phyloP scores from a whole-genome alignment of 2,888 invertebrate genomes.

The Microctonus brassicae region DNA sequence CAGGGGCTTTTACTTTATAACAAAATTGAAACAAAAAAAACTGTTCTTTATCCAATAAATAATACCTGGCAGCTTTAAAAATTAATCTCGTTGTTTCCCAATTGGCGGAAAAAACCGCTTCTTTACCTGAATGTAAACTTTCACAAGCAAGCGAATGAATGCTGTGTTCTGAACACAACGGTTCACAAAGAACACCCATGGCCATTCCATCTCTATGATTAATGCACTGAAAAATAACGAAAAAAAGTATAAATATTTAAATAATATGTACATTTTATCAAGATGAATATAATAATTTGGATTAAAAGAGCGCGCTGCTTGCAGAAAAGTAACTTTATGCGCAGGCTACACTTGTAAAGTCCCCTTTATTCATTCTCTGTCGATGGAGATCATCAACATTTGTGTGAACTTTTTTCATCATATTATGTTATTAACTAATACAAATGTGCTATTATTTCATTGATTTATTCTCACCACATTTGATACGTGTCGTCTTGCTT shows the following conservation, averaged over 20 bases:
- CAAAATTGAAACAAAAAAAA: too few species aligned
- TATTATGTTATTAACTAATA: neutral
- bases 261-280: neutral
- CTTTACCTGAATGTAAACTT: slow-evolving; percentile 75
- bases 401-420: neutral
- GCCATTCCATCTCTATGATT: slow-evolving; percentile 72
- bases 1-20: too few species aligned
- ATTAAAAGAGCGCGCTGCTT: slow-evolving; percentile 1
- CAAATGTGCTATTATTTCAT: neutral
- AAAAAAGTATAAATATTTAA: slow-evolving; percentile 5
- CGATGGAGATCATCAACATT: neutral
- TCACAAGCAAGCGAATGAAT: slow-evolving; percentile 75
- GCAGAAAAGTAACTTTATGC: neutral
- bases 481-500: slow-evolving; percentile 73
- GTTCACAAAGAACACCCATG: slow-evolving; percentile 76
- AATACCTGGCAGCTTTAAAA: slow-evolving; percentile 73
- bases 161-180: slow-evolving; percentile 73
- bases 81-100: slow-evolving; percentile 74
- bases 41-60: neutral
- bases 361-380: neutral
- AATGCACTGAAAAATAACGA: slow-evolving; percentile 72
- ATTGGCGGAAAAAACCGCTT: slow-evolving; percentile 74
- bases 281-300: neutral
- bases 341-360: neutral
- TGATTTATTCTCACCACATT: slow-evolving; percentile 71